These are phyloP conservation scores for Xiphophorus birchmanni DNA, from an alignment of 2,797 vertebrate genomes.

Conservation along the genomic window DNA sequence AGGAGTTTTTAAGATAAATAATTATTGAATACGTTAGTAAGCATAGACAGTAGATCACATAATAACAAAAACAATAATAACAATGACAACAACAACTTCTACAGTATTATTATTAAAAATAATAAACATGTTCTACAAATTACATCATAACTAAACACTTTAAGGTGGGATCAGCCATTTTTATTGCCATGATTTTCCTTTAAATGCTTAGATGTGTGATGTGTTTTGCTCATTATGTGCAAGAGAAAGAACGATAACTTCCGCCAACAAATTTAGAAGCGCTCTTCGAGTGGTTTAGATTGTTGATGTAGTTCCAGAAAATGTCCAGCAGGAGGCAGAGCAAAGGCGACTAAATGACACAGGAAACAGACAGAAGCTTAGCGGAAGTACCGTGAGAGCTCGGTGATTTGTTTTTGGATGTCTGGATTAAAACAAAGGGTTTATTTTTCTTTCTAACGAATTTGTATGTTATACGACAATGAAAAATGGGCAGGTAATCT, in stretches of 20 bases:
- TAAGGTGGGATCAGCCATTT: neutral
- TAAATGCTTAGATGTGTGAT: neutral
- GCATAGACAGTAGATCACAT: neutral
- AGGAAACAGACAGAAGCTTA: slow-evolving; percentile 48
- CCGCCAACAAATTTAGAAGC: neutral
- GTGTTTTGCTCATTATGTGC: neutral
- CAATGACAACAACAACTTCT: neutral
- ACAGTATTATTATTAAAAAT: neutral
- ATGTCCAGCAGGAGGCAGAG: slow-evolving; percentile 35
- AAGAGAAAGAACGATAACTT: neutral
- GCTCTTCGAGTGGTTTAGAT: neutral
- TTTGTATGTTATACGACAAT: neutral
- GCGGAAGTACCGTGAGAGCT: slow-evolving; percentile 59
- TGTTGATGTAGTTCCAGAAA: slow-evolving; percentile 3
- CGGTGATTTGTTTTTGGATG: slow-evolving; percentile 15
- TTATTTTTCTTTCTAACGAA: slow-evolving; percentile 4
- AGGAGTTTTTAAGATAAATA: neutral
- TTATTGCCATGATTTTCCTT: neutral
- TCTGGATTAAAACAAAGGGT: neutral
- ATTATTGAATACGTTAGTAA: neutral
- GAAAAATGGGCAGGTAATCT: slow-evolving; percentile 74
- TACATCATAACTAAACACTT: neutral
- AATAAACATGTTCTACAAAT: neutral
- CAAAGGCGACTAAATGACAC: neutral
- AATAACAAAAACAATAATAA: neutral